Conservation (phyloP, 2,113 vertebrate genomes). For the Geococcyx californianus region DNA sequence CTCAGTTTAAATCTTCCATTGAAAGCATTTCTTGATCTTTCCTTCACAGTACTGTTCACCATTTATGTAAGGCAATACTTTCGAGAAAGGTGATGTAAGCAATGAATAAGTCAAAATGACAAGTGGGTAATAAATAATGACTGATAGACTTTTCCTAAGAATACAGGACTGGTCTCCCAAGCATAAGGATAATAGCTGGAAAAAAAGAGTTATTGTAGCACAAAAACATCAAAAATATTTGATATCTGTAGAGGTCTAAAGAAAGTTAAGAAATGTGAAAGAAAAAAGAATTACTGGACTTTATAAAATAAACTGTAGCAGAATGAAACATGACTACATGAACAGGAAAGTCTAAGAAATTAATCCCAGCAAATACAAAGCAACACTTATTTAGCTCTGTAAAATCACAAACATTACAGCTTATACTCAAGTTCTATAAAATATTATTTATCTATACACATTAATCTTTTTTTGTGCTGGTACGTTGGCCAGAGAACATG, state of each 20-base stretch:
- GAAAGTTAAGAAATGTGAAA: background rate
- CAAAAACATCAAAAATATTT: background rate
- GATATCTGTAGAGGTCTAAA: background rate
- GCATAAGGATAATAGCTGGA: conserved; percentile 3
- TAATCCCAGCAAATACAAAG: background rate
- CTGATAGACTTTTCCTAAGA: conserved; percentile 38
- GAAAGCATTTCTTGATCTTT: conserved; percentile 69
- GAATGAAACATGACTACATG: background rate
- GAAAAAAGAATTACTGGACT: background rate
- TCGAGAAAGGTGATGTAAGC: conserved; percentile 65
- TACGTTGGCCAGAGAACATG: background rate
- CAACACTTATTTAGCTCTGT: background rate
- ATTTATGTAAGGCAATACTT: conserved; percentile 61
- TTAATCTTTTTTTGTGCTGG: background rate
- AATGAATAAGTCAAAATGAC: conserved; percentile 64
- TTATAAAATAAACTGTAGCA: background rate
- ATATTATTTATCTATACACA: background rate
- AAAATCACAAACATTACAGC: background rate
- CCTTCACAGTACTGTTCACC: conserved; percentile 18
- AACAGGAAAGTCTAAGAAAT: background rate
- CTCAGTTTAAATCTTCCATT: conserved; percentile 52
- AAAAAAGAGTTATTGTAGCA: background rate
- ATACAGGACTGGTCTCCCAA: background rate
- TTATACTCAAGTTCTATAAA: background rate
- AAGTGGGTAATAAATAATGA: conserved; percentile 66